A percentile compares a stretch with the other conserved stretches of the same genome.
These are phyloP conservation scores for Phaedon cochleariae DNA, from an alignment of 2,888 invertebrate genomes.

Conservation along the genomic window DNA sequence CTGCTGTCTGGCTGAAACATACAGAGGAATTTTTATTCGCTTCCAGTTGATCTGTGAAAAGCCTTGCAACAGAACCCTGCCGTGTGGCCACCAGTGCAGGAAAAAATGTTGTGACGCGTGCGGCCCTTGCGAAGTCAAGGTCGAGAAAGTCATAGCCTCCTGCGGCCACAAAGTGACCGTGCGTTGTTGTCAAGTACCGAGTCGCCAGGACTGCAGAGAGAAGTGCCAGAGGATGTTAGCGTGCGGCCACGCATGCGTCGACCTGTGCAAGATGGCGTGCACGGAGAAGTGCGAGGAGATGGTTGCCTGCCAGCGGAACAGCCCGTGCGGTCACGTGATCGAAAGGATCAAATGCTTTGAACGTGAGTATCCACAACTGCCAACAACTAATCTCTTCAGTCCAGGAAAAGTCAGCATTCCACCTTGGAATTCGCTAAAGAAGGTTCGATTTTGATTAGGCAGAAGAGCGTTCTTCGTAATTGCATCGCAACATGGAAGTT, in stretches of 20 bases:
- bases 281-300: background rate
- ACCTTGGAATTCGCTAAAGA: no score
- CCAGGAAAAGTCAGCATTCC: no score
- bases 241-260: background rate
- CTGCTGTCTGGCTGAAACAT: no score
- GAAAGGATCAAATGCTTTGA: constrained; percentile 2
- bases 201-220: background rate
- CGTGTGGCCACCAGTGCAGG: background rate
- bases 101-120: background rate
- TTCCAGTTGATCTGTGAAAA: background rate
- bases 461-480: no score
- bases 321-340: background rate
- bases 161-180: background rate
- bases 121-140: constrained; percentile 3
- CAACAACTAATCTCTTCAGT: no score
- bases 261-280: background rate
- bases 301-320: background rate
- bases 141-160: background rate
- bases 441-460: no score
- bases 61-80: background rate
- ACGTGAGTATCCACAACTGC: no score
- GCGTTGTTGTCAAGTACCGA: background rate
- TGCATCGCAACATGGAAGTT: no score
- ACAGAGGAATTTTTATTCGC: no score
- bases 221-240: background rate